Evolutionary conservation across 2,888 invertebrate species (phyloP), one percentile per base, ranked within the genome.

Genomic region (Pelosia muscerda): DNA sequence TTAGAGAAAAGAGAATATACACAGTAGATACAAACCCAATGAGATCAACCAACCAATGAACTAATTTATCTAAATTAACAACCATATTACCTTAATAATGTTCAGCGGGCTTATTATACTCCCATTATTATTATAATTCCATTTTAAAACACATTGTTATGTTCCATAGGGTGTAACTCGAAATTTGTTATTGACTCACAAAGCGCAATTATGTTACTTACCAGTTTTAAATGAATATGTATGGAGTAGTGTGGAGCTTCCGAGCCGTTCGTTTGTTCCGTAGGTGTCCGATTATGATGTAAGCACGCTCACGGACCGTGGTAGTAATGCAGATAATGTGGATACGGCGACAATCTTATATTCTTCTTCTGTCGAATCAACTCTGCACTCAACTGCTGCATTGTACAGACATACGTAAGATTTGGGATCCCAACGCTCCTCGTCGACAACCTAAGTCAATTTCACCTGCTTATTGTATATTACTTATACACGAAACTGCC

Each of bases 151-250:
- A 23, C 49, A 25, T 66, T 64, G 42, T 64, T n/a, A 53, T 19
- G 25, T 49, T 28, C 28, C 19, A 26, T 26, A 26, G 65, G 66
- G 68, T 77, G 73, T 58, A 65, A 66, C 69, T 69, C 53, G 60
- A 72, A 72, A 38, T 25, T 62, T 56, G 62, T 63, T 54, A 75
- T 79, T 79, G 68, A 74, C 72, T 71, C 66, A 82, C 82, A 87
- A 87, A 85, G 82, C 75, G 79, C 79, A 83, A 84, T 88, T 86
- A 83, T 81, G 77, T 79, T 79, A 77, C 80, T 82, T 86, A 87
- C 89, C 84, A 87, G 90, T 89, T 88, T 84, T 85, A 62, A 77
- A 90, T 92, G 90, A 91, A 92, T 92, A 92, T 92, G 91, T 84
- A 92, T 92, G 86, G 84, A 78, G 71, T 75, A 65, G 56, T 53